phyloP scores from a whole-genome alignment of 2,113 vertebrate genomes.

The Crotophaga sulcirostris region DNA sequence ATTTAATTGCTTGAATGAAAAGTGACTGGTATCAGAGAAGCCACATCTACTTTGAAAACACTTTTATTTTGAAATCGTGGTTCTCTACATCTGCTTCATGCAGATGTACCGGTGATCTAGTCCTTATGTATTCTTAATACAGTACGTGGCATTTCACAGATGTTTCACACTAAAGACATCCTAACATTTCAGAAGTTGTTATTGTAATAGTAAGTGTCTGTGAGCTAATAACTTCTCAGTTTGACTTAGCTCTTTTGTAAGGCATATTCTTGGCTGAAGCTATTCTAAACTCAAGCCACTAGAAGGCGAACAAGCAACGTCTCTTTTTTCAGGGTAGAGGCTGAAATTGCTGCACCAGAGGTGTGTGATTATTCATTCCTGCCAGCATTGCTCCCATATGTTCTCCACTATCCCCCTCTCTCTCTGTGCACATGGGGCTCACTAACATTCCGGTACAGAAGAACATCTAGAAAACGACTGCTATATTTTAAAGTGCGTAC shows the following conservation, averaged over 20 bases:
- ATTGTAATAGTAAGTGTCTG: neutral
- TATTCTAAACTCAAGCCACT: conserved; percentile 55
- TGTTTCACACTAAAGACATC: neutral
- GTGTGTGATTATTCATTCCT: neutral
- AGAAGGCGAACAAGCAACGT: conserved; percentile 53
- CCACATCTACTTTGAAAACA: neutral
- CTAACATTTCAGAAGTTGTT: conserved; percentile 25
- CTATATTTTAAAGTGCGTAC: neutral
- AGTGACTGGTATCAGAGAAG: neutral
- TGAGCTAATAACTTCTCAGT: neutral
- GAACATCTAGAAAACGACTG: neutral
- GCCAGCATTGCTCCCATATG: neutral
- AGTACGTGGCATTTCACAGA: conserved; percentile 2
- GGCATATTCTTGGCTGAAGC: neutral
- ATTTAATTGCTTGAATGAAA: neutral
- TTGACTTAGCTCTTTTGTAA: neutral
- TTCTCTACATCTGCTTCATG: neutral
- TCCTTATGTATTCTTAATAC: neutral
- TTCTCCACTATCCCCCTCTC: neutral
- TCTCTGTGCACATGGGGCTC: neutral
- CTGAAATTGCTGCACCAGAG: neutral
- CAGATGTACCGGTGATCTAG: neutral
- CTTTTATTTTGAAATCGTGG: neutral
- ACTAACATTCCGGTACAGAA: neutral
- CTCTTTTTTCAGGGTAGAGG: neutral